Percentiles rank a stretch among this genome's conserved stretches.
These are phyloP conservation scores for Labeo catla DNA, from an alignment of 2,113 vertebrate species.

Conservation along the genomic window DNA sequence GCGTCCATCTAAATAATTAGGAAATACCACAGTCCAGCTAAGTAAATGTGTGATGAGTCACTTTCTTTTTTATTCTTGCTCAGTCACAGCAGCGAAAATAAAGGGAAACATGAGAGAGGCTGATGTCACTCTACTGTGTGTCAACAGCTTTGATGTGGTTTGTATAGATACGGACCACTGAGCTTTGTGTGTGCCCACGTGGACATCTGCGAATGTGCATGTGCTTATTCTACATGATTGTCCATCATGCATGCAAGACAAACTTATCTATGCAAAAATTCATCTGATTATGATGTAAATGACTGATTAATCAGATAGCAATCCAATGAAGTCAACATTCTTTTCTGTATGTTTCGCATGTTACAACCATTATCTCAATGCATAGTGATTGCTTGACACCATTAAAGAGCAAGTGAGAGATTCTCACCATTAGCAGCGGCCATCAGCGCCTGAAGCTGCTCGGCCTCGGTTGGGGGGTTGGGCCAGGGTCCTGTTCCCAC, in stretches of 20 bases:
- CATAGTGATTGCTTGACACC: not conserved
- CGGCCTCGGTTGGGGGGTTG: slow-evolving; percentile 95
- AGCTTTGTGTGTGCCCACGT: not conserved
- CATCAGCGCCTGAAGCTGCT: slow-evolving; percentile 98
- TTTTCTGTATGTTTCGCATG: not conserved
- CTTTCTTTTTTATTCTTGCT: not conserved
- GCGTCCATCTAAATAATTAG: not conserved
- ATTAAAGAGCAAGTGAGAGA: not conserved
- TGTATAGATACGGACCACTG: not conserved
- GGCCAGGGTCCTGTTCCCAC: slow-evolving; percentile 97
- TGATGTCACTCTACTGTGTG: not conserved
- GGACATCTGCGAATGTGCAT: not conserved
- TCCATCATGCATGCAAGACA: not conserved
- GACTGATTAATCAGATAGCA: not conserved
- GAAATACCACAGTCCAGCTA: not conserved
- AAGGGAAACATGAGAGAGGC: not conserved
- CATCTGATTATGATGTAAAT: slow-evolving; percentile 1
- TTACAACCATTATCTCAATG: not conserved
- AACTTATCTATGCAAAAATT: slow-evolving; percentile 2
- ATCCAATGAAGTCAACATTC: not conserved
- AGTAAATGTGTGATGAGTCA: slow-evolving; percentile 23
- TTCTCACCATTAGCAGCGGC: slow-evolving; percentile 90
- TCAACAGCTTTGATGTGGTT: slow-evolving; percentile 15
- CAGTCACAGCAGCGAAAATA: slow-evolving; percentile 37
- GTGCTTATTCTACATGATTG: not conserved